These are phyloP conservation scores for Eptesicus fuscus DNA, from an alignment of 2,113 vertebrate genomes.

Conservation along the genomic window DNA sequence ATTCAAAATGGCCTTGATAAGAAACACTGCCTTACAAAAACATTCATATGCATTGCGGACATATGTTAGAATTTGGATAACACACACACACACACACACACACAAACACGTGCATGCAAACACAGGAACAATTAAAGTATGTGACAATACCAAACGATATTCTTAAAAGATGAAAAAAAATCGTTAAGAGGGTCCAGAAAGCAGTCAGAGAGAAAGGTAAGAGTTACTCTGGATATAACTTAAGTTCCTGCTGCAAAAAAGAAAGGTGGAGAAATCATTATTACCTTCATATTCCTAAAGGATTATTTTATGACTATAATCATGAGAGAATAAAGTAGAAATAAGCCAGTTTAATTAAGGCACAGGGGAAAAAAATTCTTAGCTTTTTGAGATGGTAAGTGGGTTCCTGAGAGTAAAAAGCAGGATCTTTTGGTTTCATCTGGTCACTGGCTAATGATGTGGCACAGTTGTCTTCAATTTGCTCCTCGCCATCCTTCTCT, in stretches of 20 bases:
- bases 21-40: slow-evolving; percentile 30
- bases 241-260: background rate
- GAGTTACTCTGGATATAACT: background rate
- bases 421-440: background rate
- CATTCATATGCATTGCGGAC: background rate
- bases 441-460: background rate
- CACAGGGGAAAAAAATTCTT: background rate
- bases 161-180: background rate
- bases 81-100: background rate
- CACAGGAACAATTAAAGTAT: background rate
- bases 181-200: background rate
- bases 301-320: background rate
- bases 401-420: background rate
- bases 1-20: background rate
- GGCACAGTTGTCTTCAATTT: background rate
- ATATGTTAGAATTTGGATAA: background rate
- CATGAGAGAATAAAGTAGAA: background rate
- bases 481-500: background rate
- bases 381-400: background rate
- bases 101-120: background rate
- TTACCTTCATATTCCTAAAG: background rate
- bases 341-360: background rate
- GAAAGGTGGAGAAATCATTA: background rate
- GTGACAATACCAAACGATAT: background rate
- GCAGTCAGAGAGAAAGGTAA: background rate